Conservation (phyloP, 2,888 invertebrate genomes). For the Willowsia nigromaculata region DNA sequence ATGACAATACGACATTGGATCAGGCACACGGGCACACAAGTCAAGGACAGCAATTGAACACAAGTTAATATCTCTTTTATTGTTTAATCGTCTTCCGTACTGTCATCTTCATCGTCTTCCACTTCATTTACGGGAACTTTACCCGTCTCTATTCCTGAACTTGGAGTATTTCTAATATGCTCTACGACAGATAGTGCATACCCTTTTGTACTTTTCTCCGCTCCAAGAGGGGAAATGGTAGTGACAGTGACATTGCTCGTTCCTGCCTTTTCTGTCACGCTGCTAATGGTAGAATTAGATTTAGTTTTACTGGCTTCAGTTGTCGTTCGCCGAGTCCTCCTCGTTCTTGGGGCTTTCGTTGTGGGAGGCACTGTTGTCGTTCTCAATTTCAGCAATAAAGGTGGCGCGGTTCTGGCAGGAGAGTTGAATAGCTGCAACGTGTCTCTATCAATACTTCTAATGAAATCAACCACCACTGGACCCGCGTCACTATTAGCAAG, state of each 20-base stretch:
- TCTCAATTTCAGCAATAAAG: too few relatives aligned
- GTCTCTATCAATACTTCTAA: constrained; percentile 16
- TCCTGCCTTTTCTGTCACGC: background rate
- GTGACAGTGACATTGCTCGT: background rate
- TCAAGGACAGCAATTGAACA: background rate
- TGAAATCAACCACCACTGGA: background rate
- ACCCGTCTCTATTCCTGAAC: too few relatives aligned
- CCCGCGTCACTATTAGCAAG: background rate
- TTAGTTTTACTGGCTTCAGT: too few relatives aligned
- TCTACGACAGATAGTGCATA: too few relatives aligned
- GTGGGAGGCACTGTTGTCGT: too few relatives aligned
- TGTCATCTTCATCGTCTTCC: background rate
- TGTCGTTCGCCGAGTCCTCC: too few relatives aligned
- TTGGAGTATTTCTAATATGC: too few relatives aligned
- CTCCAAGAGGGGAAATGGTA: background rate
- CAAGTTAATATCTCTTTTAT: background rate
- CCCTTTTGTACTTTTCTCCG: too few relatives aligned
- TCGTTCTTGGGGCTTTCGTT: too few relatives aligned
- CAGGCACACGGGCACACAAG: background rate
- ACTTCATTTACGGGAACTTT: background rate
- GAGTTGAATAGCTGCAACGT: constrained; percentile 1
- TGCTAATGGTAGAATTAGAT: background rate
- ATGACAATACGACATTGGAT: too few relatives aligned
- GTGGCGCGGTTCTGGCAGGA: background rate
- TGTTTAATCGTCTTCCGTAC: constrained; percentile 5